Evolutionary conservation across 2,888 invertebrate genomes (phyloP), one percentile per base, ranked within the genome.

Genomic region (Dicyrtomina minuta): DNA sequence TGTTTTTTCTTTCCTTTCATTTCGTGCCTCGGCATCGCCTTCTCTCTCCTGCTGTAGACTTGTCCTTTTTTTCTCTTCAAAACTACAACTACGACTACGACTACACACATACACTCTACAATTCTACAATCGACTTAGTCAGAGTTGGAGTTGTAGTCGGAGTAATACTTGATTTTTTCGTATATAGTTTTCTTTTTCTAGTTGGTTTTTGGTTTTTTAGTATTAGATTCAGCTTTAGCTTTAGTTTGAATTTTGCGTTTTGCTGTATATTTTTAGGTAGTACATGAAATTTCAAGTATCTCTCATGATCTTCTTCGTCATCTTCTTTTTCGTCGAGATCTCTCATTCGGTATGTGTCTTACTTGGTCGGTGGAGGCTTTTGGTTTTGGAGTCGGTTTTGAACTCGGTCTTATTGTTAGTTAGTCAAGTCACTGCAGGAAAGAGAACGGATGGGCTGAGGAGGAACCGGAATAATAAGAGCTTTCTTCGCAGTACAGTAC

Each of bases 41-140:
- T 49, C 12, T 51, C 12, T 46, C 62, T 62, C 44, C 62, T 62
- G 2, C n/a, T n/a, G n/a, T n/a, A n/a, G n/a, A n/a, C n/a, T n/a
- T n/a, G n/a, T n/a, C n/a, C n/a, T n/a, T n/a, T n/a, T n/a, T 17
- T 20, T 17, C 51, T 51, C 51, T 17, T 20, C 43, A 39, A 20
- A 58, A 41, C n/a, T 13, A 58, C 20, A 58, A 39, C 41, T 8
- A 33, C 46, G 17, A 8, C 5, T 17, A 8, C 13, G 15, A 8
- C 17, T 15, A 17, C 13, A 4, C 5, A 4, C 15, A 17, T 44
- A 5, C 15, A n/a, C n/a, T 44, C 44, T 44, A 44, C 44, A 1
- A n/a, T n/a, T 44, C 13, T 13, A n/a, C n/a, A n/a, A 13, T 44
- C 13, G 44, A n/a, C 13, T 8, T 41, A 41, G 43, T 41, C 13